Evolutionary conservation across 1,140 invertebrate species (phyloP), one percentile per base, ranked within the genome.

Genomic region (Neodiprion fabricii): DNA sequence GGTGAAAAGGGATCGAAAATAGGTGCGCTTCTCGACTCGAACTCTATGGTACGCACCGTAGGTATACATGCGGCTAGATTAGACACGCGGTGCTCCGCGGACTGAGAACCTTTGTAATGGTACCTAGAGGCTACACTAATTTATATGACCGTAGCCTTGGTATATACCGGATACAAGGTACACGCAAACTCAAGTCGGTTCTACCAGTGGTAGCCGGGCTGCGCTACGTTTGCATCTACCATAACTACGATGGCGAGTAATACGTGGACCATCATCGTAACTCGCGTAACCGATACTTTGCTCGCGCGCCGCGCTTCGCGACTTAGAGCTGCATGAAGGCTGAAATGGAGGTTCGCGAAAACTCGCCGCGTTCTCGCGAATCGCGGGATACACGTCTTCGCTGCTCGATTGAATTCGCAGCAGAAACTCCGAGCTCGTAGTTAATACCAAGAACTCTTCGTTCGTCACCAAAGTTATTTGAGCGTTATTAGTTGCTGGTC

Each of bases 241-340:
- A 40, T 40, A 40, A 61, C 53, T 12, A 61, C n/a, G 53, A 61
- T 61, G 53, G 11, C n/a, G 9, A 61, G n/a, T 61, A 61, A 61
- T 61, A 61, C 53, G 53, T 61, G 53, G n/a, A 61, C 53, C n/a
- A 61, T 61, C n/a, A 61, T 61, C 53, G n/a, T 61, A 61, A 61
- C 53, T 61, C 53, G 28, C 28, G 53, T 61, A 61, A 61, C 53
- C 53, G 53, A 61, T 61, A 12, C 53, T 61, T 61, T 61, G 9
- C 53, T 61, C 53, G n/a, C n/a, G 53, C 53, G 53, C n/a, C 28
- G 28, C 28, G 28, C 28, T 40, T 40, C 28, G 28, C 28, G 28
- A 40, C 28, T 40, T 40, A 40, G 28, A 40, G 28, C 28, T 40
- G 28, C 5, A 40, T 5, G 5, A 1, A 40, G 28, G 5, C 28